These are phyloP conservation scores for Nyctibius grandis DNA, from an alignment of 2,797 vertebrate genomes.

Conservation along the genomic window DNA sequence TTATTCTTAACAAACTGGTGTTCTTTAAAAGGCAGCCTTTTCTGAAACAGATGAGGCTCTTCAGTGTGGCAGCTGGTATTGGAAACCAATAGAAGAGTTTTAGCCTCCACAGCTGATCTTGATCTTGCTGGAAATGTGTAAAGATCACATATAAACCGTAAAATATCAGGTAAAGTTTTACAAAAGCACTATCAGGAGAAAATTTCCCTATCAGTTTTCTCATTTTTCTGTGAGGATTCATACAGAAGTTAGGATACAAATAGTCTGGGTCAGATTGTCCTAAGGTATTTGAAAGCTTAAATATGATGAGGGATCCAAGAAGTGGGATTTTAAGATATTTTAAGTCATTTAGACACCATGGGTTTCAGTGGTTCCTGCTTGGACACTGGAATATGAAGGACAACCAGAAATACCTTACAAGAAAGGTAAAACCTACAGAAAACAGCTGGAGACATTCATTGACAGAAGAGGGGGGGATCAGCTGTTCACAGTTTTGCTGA, in stretches of 20 bases:
- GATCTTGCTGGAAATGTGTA: background rate
- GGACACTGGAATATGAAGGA: background rate
- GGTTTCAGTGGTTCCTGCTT: background rate
- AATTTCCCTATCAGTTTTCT: background rate
- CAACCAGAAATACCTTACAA: background rate
- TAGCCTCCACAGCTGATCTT: background rate
- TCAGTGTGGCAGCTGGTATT: background rate
- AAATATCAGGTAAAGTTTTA: background rate
- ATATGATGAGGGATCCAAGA: background rate
- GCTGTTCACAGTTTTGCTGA: background rate
- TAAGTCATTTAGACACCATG: background rate
- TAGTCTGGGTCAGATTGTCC: background rate
- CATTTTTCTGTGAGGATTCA: background rate
- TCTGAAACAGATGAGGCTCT: background rate
- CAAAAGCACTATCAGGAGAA: background rate
- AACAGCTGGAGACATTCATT: background rate
- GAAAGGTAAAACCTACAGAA: background rate
- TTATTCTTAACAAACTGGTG: background rate
- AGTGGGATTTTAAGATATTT: background rate
- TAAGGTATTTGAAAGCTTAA: background rate
- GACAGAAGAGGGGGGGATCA: background rate
- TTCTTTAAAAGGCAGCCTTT: background rate
- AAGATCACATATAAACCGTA: background rate
- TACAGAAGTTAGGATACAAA: background rate
- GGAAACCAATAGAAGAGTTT: background rate